Evolutionary conservation across 1,140 invertebrate species (phyloP).

Genomic region (Antheraea mylitta): DNA sequence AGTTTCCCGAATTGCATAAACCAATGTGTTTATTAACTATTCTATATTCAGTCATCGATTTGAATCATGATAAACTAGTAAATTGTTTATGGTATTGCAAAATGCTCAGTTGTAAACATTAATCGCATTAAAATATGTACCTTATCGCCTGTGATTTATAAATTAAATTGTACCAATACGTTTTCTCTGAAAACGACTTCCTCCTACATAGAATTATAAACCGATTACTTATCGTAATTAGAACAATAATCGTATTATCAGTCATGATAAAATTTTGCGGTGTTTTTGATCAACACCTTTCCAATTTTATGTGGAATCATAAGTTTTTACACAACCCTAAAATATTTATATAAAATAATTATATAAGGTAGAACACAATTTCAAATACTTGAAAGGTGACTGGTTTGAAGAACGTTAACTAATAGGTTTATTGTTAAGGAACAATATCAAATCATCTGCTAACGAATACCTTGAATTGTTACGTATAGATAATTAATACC

Average conservation of each 20-base stretch:
- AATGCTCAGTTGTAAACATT: background rate
- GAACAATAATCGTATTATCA: conserved; percentile 7
- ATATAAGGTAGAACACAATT: background rate
- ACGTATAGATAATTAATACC: no score
- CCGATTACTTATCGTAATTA: conserved; percentile 3
- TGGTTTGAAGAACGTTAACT: no score
- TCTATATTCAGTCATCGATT: no score
- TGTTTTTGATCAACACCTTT: background rate
- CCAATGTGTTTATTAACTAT: no score
- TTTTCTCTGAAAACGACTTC: background rate
- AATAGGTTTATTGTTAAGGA: no score
- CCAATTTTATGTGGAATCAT: background rate
- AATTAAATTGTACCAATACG: background rate
- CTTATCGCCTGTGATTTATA: background rate
- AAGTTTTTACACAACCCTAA: background rate
- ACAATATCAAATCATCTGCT: no score
- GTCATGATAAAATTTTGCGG: background rate
- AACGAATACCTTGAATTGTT: no score
- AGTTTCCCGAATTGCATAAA: no score
- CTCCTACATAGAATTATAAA: background rate
- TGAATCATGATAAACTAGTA: no score
- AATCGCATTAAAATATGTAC: background rate
- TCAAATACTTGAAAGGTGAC: background rate
- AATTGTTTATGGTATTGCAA: no score
- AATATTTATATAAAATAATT: background rate